Percentiles rank a stretch among this genome's conserved stretches.
Conservation (phyloP, 2,113 vertebrate genomes). For the Spilogale gracilis region DNA sequence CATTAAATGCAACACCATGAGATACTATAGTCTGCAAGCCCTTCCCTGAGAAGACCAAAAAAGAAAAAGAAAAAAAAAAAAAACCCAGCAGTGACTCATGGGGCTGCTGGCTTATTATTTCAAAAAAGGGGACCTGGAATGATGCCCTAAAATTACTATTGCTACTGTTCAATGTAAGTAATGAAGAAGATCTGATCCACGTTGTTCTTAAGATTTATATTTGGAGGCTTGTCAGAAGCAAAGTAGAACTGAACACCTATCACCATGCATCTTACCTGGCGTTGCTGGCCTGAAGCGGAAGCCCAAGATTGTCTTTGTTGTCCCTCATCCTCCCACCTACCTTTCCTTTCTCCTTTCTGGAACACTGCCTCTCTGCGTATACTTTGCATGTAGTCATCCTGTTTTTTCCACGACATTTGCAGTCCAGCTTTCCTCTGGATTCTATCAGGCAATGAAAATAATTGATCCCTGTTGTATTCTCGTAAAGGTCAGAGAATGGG, state of each 20-base stretch:
- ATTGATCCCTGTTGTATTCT: constrained; percentile 77
- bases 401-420: background rate
- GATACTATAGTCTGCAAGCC: background rate
- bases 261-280: background rate
- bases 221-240: background rate
- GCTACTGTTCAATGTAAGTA: background rate
- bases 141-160: background rate
- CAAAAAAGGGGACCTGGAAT: constrained; percentile 30
- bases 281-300: background rate
- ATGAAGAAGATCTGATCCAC: background rate
- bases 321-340: too few relatives aligned
- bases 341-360: background rate
- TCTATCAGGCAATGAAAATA: constrained; percentile 70
- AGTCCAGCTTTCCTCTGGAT: constrained; percentile 37
- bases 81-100: background rate
- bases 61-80: background rate
- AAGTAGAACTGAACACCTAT: background rate
- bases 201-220: constrained; percentile 9
- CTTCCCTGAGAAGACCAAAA: constrained; percentile 55
- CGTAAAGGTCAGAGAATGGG: constrained; percentile 74
- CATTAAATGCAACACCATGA: background rate
- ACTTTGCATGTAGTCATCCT: background rate
- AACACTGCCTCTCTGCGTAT: background rate
- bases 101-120: constrained; percentile 20
- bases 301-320: background rate